These are phyloP conservation scores for Harmothoe impar DNA, from an alignment of 2,888 invertebrate species.

Conservation along the genomic window DNA sequence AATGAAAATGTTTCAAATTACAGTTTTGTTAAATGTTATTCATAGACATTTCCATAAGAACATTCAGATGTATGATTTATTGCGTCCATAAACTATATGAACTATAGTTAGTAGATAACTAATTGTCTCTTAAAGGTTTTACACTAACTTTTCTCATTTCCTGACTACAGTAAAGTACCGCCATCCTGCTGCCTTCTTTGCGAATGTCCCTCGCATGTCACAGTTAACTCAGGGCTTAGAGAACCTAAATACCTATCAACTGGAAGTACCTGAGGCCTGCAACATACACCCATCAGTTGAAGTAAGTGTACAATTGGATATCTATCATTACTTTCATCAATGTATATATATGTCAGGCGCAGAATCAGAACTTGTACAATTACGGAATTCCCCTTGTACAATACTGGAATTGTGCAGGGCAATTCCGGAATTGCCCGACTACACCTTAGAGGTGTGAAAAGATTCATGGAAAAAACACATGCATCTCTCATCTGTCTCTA, in stretches of 20 bases:
- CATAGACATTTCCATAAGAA: too few species aligned
- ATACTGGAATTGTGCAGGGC: too few species aligned
- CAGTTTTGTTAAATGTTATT: neutral
- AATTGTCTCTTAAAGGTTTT: too few species aligned
- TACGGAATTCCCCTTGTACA: too few species aligned
- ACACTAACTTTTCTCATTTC: too few species aligned
- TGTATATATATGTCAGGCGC: neutral
- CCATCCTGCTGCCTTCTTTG: constrained; percentile 81
- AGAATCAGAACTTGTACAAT: neutral
- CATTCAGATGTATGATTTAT: too few species aligned
- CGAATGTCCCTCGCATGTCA: constrained; percentile 77
- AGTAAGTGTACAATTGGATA: constrained; percentile 76
- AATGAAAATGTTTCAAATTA: neutral
- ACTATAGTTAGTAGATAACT: neutral
- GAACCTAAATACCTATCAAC: constrained; percentile 75
- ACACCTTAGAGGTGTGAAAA: neutral
- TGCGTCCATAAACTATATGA: too few species aligned
- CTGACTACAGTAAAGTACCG: constrained; percentile 81
- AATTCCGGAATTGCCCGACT: too few species aligned
- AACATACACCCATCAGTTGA: constrained; percentile 82
- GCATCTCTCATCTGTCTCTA: too few species aligned
- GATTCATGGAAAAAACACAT: too few species aligned
- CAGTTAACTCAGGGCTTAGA: constrained; percentile 81
- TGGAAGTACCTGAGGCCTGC: constrained; percentile 83
- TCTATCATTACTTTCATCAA: too few species aligned